phyloP scores from a whole-genome alignment of 2,888 invertebrate species.

The Dexiosoma caninum region DNA sequence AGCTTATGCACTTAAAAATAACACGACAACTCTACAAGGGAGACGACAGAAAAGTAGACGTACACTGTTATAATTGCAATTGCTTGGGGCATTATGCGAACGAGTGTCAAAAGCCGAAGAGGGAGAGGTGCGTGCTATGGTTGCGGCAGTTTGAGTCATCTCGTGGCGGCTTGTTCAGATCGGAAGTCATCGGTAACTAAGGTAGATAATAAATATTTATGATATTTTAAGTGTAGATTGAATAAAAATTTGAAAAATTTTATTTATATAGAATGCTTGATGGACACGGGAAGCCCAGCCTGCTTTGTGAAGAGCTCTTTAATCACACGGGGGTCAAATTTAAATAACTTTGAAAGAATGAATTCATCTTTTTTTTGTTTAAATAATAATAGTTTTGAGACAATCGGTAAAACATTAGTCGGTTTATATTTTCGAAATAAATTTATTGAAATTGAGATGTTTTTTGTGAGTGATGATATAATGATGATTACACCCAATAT shows the following conservation, averaged over 20 bases:
- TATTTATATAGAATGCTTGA: conserved; percentile 20
- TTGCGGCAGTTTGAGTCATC: conserved; percentile 43
- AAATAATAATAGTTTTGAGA: conserved; percentile 24
- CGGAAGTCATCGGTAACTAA: background rate
- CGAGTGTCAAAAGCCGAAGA: conserved; percentile 41
- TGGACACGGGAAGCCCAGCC: conserved; percentile 25
- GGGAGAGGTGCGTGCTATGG: conserved; percentile 50
- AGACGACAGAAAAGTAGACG: background rate
- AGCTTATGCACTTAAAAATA: conserved; percentile 46
- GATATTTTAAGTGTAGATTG: conserved; percentile 36
- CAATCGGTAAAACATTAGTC: conserved; percentile 6
- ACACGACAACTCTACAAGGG: background rate
- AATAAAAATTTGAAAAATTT: background rate
- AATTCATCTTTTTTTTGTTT: conserved; percentile 7
- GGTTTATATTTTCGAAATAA: conserved; percentile 10
- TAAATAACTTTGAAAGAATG: background rate
- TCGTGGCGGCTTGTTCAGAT: conserved; percentile 34
- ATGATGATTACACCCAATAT: too few species aligned
- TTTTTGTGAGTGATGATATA: conserved; percentile 13
- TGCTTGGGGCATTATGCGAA: conserved; percentile 41
- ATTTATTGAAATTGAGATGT: conserved; percentile 1
- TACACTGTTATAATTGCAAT: conserved; percentile 52
- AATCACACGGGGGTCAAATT: background rate
- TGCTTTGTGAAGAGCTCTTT: conserved; percentile 6
- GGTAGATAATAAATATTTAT: conserved; percentile 34